These are phyloP conservation scores for Drosophila sp. DNA, from an alignment of 1,140 invertebrate genomes.

Conservation along the genomic window DNA sequence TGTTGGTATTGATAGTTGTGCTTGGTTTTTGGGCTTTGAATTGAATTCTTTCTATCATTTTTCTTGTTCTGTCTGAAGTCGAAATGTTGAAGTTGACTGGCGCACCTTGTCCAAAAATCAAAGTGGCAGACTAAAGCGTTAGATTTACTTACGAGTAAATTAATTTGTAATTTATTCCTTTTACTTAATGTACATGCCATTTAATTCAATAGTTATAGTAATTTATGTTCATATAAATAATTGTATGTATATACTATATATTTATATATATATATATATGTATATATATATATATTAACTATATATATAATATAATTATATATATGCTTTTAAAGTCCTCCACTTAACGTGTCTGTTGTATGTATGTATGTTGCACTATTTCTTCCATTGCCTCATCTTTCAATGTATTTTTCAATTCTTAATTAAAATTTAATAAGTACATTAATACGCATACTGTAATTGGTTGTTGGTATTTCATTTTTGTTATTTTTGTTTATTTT, in stretches of 20 bases:
- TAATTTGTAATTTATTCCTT: slow-evolving; percentile 63
- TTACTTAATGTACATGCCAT: slow-evolving; percentile 75
- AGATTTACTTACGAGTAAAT: slow-evolving; percentile 74
- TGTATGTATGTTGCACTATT: slow-evolving; percentile 35
- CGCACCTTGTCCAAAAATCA: slow-evolving; percentile 82
- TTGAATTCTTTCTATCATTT: slow-evolving; percentile 23
- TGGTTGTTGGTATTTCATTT: slow-evolving; percentile 31
- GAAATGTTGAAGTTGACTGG: slow-evolving; percentile 69
- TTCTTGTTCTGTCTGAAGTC: slow-evolving; percentile 41
- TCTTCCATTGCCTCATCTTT: slow-evolving; percentile 14
- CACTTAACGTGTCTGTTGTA: slow-evolving; percentile 44
- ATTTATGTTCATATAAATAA: slow-evolving; percentile 69
- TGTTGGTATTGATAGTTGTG: slow-evolving; percentile 38
- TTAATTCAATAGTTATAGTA: slow-evolving; percentile 58
- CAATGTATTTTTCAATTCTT: slow-evolving; percentile 41
- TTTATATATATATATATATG: slow-evolving; percentile 37
- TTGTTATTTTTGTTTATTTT: slow-evolving; percentile 22
- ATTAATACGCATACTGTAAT: slow-evolving; percentile 49
- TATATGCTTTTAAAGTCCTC: slow-evolving; percentile 53
- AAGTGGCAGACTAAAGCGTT: slow-evolving; percentile 82
- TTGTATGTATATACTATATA: slow-evolving; percentile 62
- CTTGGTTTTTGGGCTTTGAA: slow-evolving; percentile 35
- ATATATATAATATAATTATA: slow-evolving; percentile 33
- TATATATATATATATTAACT: slow-evolving; percentile 37
- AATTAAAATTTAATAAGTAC: slow-evolving; percentile 47